phyloP scores from a whole-genome alignment of 2,888 invertebrate genomes.

The Spilosoma lubricipeda region DNA sequence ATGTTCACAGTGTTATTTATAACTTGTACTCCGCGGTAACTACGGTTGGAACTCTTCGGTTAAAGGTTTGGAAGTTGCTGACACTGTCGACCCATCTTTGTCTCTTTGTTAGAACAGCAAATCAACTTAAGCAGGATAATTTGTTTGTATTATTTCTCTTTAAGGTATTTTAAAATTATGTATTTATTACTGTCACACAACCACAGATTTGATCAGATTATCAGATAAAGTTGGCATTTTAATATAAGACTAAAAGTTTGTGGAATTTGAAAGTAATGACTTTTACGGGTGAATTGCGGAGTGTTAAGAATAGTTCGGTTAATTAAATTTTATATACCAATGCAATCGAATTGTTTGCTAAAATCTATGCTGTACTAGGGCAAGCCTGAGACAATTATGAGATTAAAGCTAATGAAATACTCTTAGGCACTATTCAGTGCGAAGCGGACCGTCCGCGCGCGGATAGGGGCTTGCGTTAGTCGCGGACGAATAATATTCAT shows the following conservation, averaged over 20 bases:
- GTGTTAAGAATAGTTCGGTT: neutral
- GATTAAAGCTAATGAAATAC: neutral
- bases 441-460: no score
- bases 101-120: neutral
- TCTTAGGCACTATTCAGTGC: no score
- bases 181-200: neutral
- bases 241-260: neutral
- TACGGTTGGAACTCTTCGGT: neutral
- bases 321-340: neutral
- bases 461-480: no score
- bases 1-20: no score
- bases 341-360: neutral
- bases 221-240: neutral
- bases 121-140: neutral
- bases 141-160: neutral
- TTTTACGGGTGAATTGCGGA: neutral
- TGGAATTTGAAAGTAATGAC: neutral
- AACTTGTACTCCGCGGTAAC: no score
- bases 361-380: neutral
- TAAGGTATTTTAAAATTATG: neutral
- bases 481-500: no score
- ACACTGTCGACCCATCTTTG: neutral
- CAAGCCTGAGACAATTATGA: neutral
- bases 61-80: neutral
- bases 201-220: neutral